Evolutionary conservation across 1,140 invertebrate genomes (phyloP).

Genomic region (Drosophila mauritiana): DNA sequence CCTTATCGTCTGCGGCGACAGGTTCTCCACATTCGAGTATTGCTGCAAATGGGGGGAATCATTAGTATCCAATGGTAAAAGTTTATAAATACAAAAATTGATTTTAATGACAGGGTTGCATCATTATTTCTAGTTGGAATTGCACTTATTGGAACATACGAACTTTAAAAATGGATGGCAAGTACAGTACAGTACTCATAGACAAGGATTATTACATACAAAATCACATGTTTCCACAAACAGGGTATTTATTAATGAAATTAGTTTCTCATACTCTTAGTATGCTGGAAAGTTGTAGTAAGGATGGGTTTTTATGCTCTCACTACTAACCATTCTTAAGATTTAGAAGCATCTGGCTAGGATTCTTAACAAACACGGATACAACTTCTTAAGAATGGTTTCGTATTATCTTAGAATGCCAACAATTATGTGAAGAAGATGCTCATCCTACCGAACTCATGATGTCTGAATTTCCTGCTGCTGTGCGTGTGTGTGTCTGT

Average conservation of each 20-base stretch:
- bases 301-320: no score
- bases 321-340: no score
- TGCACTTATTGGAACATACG: neutral
- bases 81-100: neutral
- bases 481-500: conserved; percentile 6
- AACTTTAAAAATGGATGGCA: neutral
- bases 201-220: no score
- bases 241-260: no score
- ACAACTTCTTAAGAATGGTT: neutral
- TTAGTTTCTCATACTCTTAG: no score
- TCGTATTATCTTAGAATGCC: neutral
- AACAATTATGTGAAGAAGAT: conserved; percentile 16
- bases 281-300: no score
- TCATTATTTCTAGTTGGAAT: no score
- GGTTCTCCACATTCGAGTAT: conserved; percentile 96
- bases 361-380: no score
- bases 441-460: conserved; percentile 78
- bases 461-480: conserved; percentile 28
- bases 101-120: neutral
- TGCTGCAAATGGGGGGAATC: conserved; percentile 67
- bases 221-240: no score
- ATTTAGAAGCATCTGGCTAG: no score
- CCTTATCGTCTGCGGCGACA: conserved; percentile 96
- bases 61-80: conserved; percentile 4
- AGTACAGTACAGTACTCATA: neutral